Percentiles rank a stretch among this genome's conserved stretches.
Evolutionary conservation across 2,888 invertebrate species (phyloP).

Genomic region (Nyleta sp.): DNA sequence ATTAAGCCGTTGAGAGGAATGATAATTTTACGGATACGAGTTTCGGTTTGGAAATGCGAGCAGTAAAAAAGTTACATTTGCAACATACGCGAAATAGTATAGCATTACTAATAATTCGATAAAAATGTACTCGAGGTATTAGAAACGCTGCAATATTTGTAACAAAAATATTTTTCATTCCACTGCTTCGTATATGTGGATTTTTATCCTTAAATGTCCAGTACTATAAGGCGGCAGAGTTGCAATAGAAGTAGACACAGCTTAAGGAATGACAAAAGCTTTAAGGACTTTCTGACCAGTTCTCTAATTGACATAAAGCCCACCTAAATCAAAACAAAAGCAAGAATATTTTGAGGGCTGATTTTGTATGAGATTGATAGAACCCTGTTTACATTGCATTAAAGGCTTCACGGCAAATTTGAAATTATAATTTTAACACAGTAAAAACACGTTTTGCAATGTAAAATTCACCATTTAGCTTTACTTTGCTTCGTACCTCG

Average conservation of each 20-base stretch:
- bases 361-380: constrained; percentile 46
- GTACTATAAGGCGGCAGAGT: not conserved
- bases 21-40: constrained; percentile 45
- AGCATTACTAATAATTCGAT: too few species aligned
- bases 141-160: not conserved
- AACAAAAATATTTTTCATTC: constrained; percentile 1
- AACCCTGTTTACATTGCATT: constrained; percentile 23
- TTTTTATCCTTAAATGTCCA: constrained; percentile 7
- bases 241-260: constrained; percentile 31
- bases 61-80: not conserved
- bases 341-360: constrained; percentile 43
- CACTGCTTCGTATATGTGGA: not conserved
- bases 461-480: not conserved
- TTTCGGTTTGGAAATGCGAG: too few species aligned
- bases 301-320: constrained; percentile 70
- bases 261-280: constrained; percentile 40
- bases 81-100: too few species aligned
- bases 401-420: constrained; percentile 33
- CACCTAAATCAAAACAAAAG: constrained; percentile 68
- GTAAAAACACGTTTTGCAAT: constrained; percentile 12
- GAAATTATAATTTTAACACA: constrained; percentile 26
- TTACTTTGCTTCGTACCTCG: not conserved
- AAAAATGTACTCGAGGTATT: too few species aligned
- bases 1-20: constrained; percentile 1
- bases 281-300: constrained; percentile 52